A percentile compares a stretch with the other conserved stretches of the same genome.
phyloP scores from a whole-genome alignment of 2,888 invertebrate genomes.

The Andrena hattorfiana region DNA sequence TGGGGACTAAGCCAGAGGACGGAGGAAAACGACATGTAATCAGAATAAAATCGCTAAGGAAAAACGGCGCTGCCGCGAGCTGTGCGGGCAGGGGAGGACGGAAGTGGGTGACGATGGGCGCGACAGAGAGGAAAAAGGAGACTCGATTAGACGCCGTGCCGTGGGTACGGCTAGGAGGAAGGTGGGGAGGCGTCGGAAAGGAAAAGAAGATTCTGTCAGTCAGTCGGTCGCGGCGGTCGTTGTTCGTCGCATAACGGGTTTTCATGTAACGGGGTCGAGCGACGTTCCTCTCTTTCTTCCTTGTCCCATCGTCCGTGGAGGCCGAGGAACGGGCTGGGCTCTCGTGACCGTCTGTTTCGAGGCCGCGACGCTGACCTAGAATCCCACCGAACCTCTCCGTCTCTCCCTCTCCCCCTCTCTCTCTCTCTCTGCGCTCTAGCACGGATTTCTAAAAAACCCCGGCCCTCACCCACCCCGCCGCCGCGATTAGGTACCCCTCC shows the following conservation, averaged over 20 bases:
- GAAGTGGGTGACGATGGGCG: not conserved
- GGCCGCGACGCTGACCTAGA: slow-evolving; percentile 84
- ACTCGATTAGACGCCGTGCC: not conserved
- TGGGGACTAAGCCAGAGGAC: no score
- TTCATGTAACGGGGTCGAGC: slow-evolving; percentile 81
- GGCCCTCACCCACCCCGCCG: not conserved
- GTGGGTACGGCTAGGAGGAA: not conserved
- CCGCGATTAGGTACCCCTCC: not conserved
- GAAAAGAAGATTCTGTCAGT: slow-evolving; percentile 53
- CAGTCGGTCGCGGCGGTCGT: slow-evolving; percentile 61
- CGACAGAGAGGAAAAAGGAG: not conserved
- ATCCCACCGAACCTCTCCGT: slow-evolving; percentile 76
- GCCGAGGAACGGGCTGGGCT: slow-evolving; percentile 67
- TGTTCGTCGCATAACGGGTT: slow-evolving; percentile 78
- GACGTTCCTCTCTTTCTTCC: slow-evolving; percentile 70
- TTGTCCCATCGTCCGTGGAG: slow-evolving; percentile 43
- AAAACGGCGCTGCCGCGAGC: no score
- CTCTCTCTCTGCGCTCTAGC: slow-evolving; percentile 13
- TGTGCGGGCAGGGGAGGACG: not conserved
- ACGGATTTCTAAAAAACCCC: slow-evolving; percentile 6
- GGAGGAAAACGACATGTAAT: no score
- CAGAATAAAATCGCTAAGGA: no score
- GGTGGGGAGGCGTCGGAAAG: slow-evolving; percentile 25
- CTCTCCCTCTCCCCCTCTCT: slow-evolving; percentile 53
- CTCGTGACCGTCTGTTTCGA: slow-evolving; percentile 79